Conservation (phyloP, 2,888 invertebrate species). For the Erebia palarica region DNA sequence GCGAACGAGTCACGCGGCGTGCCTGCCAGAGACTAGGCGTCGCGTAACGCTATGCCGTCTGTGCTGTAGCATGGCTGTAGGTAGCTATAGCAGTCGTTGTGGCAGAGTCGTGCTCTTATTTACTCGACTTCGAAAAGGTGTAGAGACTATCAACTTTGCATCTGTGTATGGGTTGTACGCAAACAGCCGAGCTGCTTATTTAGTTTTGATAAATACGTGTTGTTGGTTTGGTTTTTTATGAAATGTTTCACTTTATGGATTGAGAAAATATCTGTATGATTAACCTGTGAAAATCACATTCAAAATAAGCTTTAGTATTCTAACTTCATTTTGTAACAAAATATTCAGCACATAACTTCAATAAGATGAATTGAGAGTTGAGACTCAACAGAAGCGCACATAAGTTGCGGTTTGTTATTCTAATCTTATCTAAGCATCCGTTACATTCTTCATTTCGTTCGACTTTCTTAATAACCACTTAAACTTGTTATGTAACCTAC, state of each 20-base stretch:
- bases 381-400: constrained; percentile 2
- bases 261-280: no score
- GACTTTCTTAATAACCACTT: constrained; percentile 26
- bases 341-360: background rate
- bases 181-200: no score
- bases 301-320: background rate
- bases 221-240: no score
- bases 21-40: constrained; percentile 56
- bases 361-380: constrained; percentile 8
- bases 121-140: no score
- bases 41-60: constrained; percentile 57
- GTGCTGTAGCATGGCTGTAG: constrained; percentile 38
- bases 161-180: no score
- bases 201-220: no score
- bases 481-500: constrained; percentile 15
- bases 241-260: no score
- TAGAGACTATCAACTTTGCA: no score
- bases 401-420: constrained; percentile 20
- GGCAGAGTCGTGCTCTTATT: background rate
- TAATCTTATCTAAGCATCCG: constrained; percentile 26
- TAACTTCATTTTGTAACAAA: background rate
- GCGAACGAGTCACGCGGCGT: constrained; percentile 75
- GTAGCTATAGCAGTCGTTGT: background rate
- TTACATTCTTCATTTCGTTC: constrained; percentile 22
- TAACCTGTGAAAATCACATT: no score